Conservation (phyloP, 2,888 invertebrate species). For the Dynastes maya region DNA sequence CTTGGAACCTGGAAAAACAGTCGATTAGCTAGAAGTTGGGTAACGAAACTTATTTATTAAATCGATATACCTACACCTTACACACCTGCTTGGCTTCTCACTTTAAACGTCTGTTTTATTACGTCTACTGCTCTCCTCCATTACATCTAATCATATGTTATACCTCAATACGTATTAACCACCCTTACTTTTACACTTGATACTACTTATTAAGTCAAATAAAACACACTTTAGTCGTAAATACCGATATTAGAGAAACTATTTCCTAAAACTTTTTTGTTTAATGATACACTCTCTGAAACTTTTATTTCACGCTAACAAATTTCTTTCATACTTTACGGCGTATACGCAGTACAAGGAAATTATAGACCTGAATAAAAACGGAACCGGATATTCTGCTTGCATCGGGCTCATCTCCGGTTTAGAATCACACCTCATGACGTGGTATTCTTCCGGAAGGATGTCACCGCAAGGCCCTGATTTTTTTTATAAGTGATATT, state of each 20-base stretch:
- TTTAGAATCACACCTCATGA: constrained; percentile 66
- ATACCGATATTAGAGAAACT: constrained; percentile 39
- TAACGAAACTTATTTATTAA: constrained; percentile 50
- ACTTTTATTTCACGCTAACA: constrained; percentile 12
- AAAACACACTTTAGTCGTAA: constrained; percentile 42
- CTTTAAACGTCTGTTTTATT: constrained; percentile 48
- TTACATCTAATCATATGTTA: constrained; percentile 34
- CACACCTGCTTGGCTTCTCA: constrained; percentile 49
- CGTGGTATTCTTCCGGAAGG: constrained; percentile 65
- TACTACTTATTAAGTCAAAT: constrained; percentile 49
- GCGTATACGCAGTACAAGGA: background rate
- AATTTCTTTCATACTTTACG: constrained; percentile 1
- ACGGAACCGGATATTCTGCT: constrained; percentile 67
- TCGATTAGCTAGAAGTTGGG: constrained; percentile 28
- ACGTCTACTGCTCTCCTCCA: constrained; percentile 17
- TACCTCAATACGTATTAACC: background rate
- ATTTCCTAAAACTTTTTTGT: constrained; percentile 36
- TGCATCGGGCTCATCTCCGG: constrained; percentile 69
- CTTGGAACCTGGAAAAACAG: constrained; percentile 10
- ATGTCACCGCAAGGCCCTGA: constrained; percentile 6
- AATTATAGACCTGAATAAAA: constrained; percentile 53
- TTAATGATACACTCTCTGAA: constrained; percentile 34
- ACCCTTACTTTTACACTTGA: constrained; percentile 21
- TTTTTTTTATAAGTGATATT: constrained; percentile 11
- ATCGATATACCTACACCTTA: constrained; percentile 49